phyloP scores from a whole-genome alignment of 1,140 invertebrate species.

The Sycophaga agraensis region DNA sequence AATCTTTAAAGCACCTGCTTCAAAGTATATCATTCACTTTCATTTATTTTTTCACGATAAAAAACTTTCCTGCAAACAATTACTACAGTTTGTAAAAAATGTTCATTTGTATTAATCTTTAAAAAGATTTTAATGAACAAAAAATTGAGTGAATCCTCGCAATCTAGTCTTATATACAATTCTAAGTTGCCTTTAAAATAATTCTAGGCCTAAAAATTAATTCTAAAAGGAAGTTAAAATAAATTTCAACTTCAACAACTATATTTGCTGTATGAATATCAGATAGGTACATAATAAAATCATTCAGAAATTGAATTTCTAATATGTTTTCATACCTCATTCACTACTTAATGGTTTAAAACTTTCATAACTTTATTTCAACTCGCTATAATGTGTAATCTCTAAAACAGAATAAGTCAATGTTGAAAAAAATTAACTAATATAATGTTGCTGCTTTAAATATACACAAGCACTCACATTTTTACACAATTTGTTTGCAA shows the following conservation, averaged over 20 bases:
- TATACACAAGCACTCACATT: no score
- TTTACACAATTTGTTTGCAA: no score
- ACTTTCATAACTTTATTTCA: no score
- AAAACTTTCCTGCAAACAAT: slow-evolving; percentile 12
- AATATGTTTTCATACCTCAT: neutral
- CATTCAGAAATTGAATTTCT: slow-evolving; percentile 16
- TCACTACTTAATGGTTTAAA: no score
- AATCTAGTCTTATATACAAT: slow-evolving; percentile 19
- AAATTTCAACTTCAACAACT: slow-evolving; percentile 6
- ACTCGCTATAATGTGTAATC: no score
- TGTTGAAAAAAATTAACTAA: no score
- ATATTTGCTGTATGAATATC: slow-evolving; percentile 6
- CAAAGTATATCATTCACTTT: slow-evolving; percentile 5
- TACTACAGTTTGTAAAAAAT: slow-evolving; percentile 3
- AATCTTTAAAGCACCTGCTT: slow-evolving; percentile 17
- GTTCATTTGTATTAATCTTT: slow-evolving; percentile 16
- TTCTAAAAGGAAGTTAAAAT: slow-evolving; percentile 5
- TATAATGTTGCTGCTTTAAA: no score
- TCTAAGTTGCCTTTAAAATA: slow-evolving; percentile 8
- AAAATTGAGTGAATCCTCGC: neutral
- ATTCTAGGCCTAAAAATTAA: no score
- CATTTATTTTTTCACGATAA: slow-evolving; percentile 12
- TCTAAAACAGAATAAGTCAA: no score
- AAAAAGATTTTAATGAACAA: slow-evolving; percentile 15
- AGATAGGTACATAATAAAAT: slow-evolving; percentile 13